Conservation (phyloP, 2,888 invertebrate genomes). For the Rhingia rostrata region DNA sequence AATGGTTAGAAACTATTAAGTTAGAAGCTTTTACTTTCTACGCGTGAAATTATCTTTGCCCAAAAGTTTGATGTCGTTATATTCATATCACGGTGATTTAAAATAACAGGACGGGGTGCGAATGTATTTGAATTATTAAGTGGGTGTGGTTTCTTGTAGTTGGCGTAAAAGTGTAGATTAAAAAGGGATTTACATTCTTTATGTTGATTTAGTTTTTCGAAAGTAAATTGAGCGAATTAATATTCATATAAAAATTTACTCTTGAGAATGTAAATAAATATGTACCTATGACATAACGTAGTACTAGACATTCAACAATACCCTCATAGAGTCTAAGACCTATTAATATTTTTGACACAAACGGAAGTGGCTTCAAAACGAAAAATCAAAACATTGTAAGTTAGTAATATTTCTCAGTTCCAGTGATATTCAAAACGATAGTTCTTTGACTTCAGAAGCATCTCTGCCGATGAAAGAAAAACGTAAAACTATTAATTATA, state of each 20-base stretch:
- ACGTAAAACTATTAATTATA: too few species aligned
- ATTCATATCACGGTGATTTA: conserved; percentile 13
- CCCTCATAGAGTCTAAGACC: too few species aligned
- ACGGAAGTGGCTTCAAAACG: too few species aligned
- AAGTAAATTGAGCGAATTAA: neutral
- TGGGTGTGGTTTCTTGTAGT: conserved; percentile 4
- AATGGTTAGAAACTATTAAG: conserved; percentile 53
- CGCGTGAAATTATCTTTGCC: conserved; percentile 8
- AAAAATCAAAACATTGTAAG: too few species aligned
- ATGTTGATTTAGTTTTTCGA: neutral
- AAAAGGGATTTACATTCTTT: neutral
- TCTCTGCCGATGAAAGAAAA: too few species aligned
- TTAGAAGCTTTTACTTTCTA: conserved; percentile 24
- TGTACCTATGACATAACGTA: too few species aligned
- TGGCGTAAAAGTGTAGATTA: conserved; percentile 8
- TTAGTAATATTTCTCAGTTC: too few species aligned
- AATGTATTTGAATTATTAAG: neutral
- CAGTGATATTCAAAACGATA: too few species aligned
- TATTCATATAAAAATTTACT: neutral
- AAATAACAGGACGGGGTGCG: conserved; percentile 11
- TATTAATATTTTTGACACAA: too few species aligned
- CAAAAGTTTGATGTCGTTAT: conserved; percentile 18
- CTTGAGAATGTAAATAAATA: too few species aligned
- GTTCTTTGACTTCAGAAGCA: too few species aligned
- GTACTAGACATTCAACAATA: too few species aligned